Evolutionary conservation across 1,140 invertebrate genomes (phyloP).

Genomic region (Oryctes rhinoceros): DNA sequence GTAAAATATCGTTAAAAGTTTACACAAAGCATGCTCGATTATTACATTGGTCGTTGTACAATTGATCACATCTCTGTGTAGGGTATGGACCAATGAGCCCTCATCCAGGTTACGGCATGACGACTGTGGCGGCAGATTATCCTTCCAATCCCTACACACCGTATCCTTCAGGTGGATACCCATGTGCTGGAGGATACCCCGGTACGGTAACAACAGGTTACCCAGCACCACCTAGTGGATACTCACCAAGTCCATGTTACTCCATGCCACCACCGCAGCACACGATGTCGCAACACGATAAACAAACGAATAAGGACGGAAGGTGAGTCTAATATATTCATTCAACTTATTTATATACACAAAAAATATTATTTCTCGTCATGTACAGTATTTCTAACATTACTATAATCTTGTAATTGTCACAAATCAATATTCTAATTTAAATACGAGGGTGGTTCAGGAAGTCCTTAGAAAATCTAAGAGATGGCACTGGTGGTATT

Average conservation of each 20-base stretch:
- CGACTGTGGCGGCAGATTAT: slow-evolving; percentile 77
- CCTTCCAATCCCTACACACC: slow-evolving; percentile 77
- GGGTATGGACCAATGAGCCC: slow-evolving; percentile 83
- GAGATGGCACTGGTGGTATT: no score
- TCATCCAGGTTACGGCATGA: slow-evolving; percentile 83
- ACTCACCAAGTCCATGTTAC: slow-evolving; percentile 79
- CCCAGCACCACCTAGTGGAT: slow-evolving; percentile 70
- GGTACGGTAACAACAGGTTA: slow-evolving; percentile 72
- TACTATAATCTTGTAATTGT: no score
- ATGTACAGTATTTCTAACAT: background rate
- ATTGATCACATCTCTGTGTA: slow-evolving; percentile 53
- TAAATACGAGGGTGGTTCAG: no score
- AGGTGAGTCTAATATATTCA: slow-evolving; percentile 67
- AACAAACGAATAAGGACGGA: slow-evolving; percentile 75
- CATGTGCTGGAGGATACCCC: slow-evolving; percentile 67
- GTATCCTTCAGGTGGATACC: slow-evolving; percentile 60
- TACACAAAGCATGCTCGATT: no score
- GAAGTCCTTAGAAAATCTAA: no score
- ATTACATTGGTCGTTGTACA: no score
- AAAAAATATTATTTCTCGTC: background rate
- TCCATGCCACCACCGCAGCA: slow-evolving; percentile 81
- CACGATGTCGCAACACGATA: slow-evolving; percentile 74
- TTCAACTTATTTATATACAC: background rate
- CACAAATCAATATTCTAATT: no score
- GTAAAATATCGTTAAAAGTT: slow-evolving; percentile 60